Evolutionary conservation across 2,888 invertebrate genomes (phyloP).

Genomic region (Anthophora plumipes): DNA sequence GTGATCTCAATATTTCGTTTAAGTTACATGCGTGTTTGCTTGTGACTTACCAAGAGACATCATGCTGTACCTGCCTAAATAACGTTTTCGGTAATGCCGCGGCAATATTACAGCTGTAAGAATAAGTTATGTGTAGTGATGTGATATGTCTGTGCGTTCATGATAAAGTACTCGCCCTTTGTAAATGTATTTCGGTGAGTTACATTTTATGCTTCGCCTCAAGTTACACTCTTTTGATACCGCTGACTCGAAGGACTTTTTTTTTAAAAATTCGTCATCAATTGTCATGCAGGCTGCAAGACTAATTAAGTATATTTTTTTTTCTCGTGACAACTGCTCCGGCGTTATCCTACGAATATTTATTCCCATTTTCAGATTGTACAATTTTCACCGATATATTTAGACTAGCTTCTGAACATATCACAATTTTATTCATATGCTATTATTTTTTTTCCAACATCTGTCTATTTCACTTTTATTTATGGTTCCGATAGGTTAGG

Average conservation of each 20-base stretch:
- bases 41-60: conserved; percentile 62
- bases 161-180: conserved; percentile 79
- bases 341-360: neutral
- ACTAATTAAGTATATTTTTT: conserved; percentile 30
- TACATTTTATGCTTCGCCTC: conserved; percentile 32
- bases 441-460: conserved; percentile 21
- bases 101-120: conserved; percentile 48
- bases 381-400: conserved; percentile 9
- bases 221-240: conserved; percentile 32
- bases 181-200: conserved; percentile 84
- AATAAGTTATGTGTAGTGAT: conserved; percentile 66
- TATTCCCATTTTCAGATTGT: neutral
- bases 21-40: conserved; percentile 67
- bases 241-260: conserved; percentile 43
- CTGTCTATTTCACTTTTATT: conserved; percentile 12
- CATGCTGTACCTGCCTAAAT: conserved; percentile 66
- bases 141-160: conserved; percentile 77
- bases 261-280: conserved; percentile 52
- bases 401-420: neutral
- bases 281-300: conserved; percentile 55
- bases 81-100: conserved; percentile 62
- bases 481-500: conserved; percentile 51
- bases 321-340: conserved; percentile 27
- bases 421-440: conserved; percentile 16
- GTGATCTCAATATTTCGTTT: conserved; percentile 56